Percentiles rank a stretch among this genome's conserved stretches.
Evolutionary conservation across 2,888 invertebrate genomes (phyloP).

Genomic region (Hololepta plana): DNA sequence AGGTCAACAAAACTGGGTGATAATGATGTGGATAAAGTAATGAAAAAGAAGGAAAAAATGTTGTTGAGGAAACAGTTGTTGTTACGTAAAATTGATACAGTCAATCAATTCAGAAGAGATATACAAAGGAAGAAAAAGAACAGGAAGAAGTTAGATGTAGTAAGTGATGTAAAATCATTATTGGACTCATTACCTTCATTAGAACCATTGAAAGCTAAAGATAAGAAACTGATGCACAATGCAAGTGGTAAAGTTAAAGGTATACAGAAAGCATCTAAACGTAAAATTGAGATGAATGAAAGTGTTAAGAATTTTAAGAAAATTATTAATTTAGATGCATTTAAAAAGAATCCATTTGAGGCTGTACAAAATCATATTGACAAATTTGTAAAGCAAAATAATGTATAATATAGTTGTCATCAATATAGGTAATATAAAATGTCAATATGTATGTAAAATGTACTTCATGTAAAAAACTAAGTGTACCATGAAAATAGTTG

Average conservation of each 20-base stretch:
- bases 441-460: too few species aligned
- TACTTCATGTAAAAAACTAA: too few species aligned
- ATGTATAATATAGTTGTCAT: too few species aligned
- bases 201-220: slow-evolving; percentile 13
- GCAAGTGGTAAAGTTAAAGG: slow-evolving; percentile 6
- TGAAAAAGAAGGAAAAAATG: slow-evolving; percentile 21
- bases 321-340: slow-evolving; percentile 7
- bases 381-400: slow-evolving; percentile 7
- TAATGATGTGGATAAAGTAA: slow-evolving; percentile 10
- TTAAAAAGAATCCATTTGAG: slow-evolving; percentile 8
- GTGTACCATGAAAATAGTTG: too few species aligned
- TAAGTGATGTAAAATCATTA: slow-evolving; percentile 19
- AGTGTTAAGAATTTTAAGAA: slow-evolving; percentile 8
- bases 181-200: slow-evolving; percentile 21
- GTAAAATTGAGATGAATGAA: slow-evolving; percentile 8
- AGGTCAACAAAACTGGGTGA: slow-evolving; percentile 19
- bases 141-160: slow-evolving; percentile 15
- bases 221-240: background rate
- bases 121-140: background rate
- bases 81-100: slow-evolving; percentile 18
- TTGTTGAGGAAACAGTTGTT: slow-evolving; percentile 17
- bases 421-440: too few species aligned
- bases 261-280: slow-evolving; percentile 8
- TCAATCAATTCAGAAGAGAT: slow-evolving; percentile 10
- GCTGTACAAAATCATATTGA: slow-evolving; percentile 8